These are phyloP conservation scores for Catostomus latipinnis DNA, from an alignment of 2,797 vertebrate species.

Conservation along the genomic window DNA sequence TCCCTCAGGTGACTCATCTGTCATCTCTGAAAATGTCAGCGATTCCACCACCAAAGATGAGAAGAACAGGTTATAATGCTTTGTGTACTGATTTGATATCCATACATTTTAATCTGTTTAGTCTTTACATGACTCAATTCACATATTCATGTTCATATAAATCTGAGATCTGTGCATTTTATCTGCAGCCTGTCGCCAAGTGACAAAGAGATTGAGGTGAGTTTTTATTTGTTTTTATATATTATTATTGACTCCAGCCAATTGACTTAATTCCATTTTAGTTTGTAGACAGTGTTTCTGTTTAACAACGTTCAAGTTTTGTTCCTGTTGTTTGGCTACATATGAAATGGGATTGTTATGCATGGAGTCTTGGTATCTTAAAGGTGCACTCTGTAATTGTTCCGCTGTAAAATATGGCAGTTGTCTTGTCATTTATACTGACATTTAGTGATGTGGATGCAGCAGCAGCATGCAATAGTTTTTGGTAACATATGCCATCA, in stretches of 20 bases:
- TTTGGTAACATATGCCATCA: no score
- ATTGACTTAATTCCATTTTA: not conserved
- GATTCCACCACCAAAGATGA: slow-evolving; percentile 64
- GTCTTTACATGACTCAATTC: slow-evolving; percentile 16
- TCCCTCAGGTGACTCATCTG: slow-evolving; percentile 66
- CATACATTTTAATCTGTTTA: not conserved
- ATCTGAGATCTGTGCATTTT: slow-evolving; percentile 41
- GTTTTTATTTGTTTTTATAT: slow-evolving; percentile 51
- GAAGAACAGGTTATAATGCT: slow-evolving; percentile 67
- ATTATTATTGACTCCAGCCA: no score
- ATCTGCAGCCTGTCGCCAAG: slow-evolving; percentile 81
- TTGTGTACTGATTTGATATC: slow-evolving; percentile 10
- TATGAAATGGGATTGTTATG: not conserved
- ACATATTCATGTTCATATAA: not conserved
- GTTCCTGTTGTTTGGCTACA: not conserved
- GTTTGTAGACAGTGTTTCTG: not conserved
- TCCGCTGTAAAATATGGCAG: no score
- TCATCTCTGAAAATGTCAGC: slow-evolving; percentile 59
- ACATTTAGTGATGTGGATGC: no score
- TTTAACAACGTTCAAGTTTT: not conserved
- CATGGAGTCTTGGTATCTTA: no score
- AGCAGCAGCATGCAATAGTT: no score
- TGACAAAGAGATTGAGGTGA: slow-evolving; percentile 94
- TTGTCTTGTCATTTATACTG: no score
- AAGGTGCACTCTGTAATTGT: no score